Conservation (phyloP, 2,888 invertebrate genomes). For the Dynastes grantii region DNA sequence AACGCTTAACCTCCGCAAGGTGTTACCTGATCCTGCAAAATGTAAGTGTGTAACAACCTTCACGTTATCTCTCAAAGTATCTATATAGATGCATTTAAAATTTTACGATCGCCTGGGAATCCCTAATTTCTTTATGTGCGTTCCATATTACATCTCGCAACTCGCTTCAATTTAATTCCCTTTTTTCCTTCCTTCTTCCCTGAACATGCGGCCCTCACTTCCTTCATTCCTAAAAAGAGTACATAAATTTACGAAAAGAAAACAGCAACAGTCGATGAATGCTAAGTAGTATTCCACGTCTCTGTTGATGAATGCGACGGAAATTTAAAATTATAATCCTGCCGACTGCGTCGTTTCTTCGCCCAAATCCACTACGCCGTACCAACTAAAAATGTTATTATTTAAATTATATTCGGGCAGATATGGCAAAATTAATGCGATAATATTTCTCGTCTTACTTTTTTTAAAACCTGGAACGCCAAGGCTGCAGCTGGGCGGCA, state of each 20-base stretch:
- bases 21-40: too few relatives aligned
- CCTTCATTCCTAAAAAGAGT: constrained; percentile 42
- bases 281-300: constrained; percentile 49
- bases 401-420: constrained; percentile 48
- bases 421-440: constrained; percentile 43
- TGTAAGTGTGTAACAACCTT: too few relatives aligned
- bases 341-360: constrained; percentile 43
- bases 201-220: constrained; percentile 24
- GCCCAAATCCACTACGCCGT: constrained; percentile 31
- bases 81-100: constrained; percentile 7
- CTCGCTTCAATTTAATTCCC: constrained; percentile 30
- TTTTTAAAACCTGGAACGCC: background rate
- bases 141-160: constrained; percentile 11
- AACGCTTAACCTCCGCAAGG: too few relatives aligned
- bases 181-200: background rate
- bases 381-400: constrained; percentile 42
- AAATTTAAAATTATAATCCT: constrained; percentile 55
- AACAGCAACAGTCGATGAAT: constrained; percentile 50
- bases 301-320: constrained; percentile 50
- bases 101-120: constrained; percentile 11
- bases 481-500: background rate
- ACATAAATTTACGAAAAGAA: constrained; percentile 46
- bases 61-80: background rate
- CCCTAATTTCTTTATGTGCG: constrained; percentile 27
- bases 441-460: constrained; percentile 40